Percentiles rank a stretch among this genome's conserved stretches.
Conservation (phyloP, 1,140 invertebrate species). For the Pantala flavescens region DNA sequence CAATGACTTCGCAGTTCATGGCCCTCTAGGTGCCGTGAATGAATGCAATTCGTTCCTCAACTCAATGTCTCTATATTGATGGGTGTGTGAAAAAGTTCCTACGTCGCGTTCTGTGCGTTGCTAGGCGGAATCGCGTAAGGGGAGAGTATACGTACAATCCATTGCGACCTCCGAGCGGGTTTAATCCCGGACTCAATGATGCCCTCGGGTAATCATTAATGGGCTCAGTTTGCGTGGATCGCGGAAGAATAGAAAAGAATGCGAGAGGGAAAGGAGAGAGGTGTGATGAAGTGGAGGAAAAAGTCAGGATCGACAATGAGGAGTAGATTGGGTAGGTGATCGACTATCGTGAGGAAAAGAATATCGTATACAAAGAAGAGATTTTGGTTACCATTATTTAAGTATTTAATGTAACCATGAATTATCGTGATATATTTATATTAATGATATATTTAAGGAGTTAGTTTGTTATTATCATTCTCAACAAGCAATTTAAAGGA, state of each 20-base stretch:
- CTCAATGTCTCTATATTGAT: background rate
- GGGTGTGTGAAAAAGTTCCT: background rate
- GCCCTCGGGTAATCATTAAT: background rate
- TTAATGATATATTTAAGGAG: too few relatives aligned
- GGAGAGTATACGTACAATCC: too few relatives aligned
- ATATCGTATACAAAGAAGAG: too few relatives aligned
- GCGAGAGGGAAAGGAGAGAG: background rate
- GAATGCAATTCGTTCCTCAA: background rate
- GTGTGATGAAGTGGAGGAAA: background rate
- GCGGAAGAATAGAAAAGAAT: background rate
- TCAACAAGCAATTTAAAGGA: too few relatives aligned
- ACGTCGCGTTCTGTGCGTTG: too few relatives aligned
- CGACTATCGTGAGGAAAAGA: background rate
- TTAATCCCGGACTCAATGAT: background rate
- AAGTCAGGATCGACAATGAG: background rate
- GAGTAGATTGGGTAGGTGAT: background rate
- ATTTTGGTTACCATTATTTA: too few relatives aligned
- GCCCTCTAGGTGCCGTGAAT: too few relatives aligned
- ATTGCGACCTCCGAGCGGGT: background rate
- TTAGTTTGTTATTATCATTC: too few relatives aligned
- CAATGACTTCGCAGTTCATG: too few relatives aligned
- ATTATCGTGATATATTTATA: too few relatives aligned
- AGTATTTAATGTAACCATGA: too few relatives aligned
- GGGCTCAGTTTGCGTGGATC: background rate
- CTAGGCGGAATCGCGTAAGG: too few relatives aligned